Percentiles rank a stretch among this genome's conserved stretches.
These are phyloP conservation scores for Lycorma delicatula DNA, from an alignment of 1,140 invertebrate genomes.

Conservation along the genomic window DNA sequence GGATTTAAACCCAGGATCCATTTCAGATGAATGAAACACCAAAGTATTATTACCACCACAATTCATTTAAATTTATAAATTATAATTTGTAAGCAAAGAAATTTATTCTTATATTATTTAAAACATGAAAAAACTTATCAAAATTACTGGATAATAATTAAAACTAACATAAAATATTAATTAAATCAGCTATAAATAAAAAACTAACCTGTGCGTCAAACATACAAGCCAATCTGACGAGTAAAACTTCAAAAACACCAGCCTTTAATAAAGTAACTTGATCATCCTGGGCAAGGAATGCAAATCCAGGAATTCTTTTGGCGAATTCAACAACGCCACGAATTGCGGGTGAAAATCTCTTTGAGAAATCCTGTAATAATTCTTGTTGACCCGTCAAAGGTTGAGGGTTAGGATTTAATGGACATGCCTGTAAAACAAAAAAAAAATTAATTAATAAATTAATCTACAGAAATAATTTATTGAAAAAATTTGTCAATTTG, in stretches of 20 bases:
- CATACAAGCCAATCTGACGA: slow-evolving; percentile 88
- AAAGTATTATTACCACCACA: too few relatives aligned
- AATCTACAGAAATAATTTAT: too few relatives aligned
- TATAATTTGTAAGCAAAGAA: too few relatives aligned
- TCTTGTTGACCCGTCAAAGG: slow-evolving; percentile 69
- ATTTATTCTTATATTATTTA: too few relatives aligned
- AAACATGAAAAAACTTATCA: too few relatives aligned
- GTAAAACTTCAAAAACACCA: slow-evolving; percentile 87
- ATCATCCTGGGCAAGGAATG: slow-evolving; percentile 87
- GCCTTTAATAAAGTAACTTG: slow-evolving; percentile 95
- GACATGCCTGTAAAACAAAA: slow-evolving; percentile 76
- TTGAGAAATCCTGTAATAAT: slow-evolving; percentile 77
- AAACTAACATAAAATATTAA: too few relatives aligned
- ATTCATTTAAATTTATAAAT: too few relatives aligned
- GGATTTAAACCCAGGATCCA: too few relatives aligned
- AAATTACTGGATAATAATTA: too few relatives aligned
- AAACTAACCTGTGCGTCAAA: slow-evolving; percentile 62
- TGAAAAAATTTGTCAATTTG: too few relatives aligned
- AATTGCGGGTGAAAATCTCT: slow-evolving; percentile 90
- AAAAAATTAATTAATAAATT: slow-evolving; percentile 29
- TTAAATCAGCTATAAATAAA: too few relatives aligned
- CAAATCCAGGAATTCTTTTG: slow-evolving; percentile 93
- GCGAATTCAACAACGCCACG: slow-evolving; percentile 96
- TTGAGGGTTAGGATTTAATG: slow-evolving; percentile 86
- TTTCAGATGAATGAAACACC: too few relatives aligned